Conservation (phyloP, 1,140 invertebrate species). For the Euura saliciscinereae region DNA sequence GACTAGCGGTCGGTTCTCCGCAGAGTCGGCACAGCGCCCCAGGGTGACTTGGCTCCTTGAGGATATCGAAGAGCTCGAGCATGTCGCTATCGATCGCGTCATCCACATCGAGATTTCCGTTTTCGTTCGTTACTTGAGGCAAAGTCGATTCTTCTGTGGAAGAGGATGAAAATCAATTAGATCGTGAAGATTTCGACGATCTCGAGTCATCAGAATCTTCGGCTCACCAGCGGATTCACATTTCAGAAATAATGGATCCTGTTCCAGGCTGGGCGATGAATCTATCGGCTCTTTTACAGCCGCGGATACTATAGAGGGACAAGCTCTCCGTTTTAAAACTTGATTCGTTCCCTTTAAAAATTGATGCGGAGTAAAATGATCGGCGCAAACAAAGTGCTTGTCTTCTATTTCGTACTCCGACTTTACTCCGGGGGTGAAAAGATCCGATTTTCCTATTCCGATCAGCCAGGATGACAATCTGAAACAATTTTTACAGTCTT, state of each 20-base stretch:
- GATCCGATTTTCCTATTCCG: not conserved
- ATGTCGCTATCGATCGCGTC: conserved; percentile 2
- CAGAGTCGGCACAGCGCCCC: conserved; percentile 19
- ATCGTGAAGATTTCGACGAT: too few relatives aligned
- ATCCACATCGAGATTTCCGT: not conserved
- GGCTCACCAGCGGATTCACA: too few relatives aligned
- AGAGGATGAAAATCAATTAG: too few relatives aligned
- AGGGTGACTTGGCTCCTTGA: conserved; percentile 9
- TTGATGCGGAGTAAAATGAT: conserved; percentile 34
- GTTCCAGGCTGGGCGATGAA: not conserved
- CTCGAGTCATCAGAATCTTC: too few relatives aligned
- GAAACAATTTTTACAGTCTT: not conserved
- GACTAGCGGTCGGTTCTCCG: conserved; percentile 9
- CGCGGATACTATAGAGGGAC: not conserved
- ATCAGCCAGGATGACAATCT: not conserved
- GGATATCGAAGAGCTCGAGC: not conserved
- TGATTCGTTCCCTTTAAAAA: conserved; percentile 28
- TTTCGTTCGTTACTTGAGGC: not conserved
- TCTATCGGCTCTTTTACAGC: not conserved
- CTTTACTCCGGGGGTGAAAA: not conserved
- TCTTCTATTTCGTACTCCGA: not conserved
- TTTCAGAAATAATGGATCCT: not conserved
- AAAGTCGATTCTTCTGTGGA: not conserved
- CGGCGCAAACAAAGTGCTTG: conserved; percentile 24
- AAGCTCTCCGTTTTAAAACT: conserved; percentile 8